These are phyloP conservation scores for Pseudocheirus occidentalis DNA, from an alignment of 2,797 vertebrate genomes.

Conservation along the genomic window DNA sequence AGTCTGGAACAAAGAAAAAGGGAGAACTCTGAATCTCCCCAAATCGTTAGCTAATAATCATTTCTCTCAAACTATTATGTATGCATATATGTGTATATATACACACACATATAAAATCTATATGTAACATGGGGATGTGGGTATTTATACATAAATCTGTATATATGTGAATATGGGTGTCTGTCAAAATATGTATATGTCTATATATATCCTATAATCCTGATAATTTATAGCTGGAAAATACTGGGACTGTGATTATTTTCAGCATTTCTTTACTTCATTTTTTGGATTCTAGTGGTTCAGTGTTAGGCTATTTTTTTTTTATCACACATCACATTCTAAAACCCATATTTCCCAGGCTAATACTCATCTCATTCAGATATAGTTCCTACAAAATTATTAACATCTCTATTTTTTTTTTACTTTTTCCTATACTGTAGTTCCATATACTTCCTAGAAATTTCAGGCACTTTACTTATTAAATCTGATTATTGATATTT, in stretches of 20 bases:
- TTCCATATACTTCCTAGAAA: neutral
- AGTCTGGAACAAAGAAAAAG: neutral
- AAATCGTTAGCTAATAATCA: neutral
- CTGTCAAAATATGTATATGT: neutral
- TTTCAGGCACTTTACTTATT: neutral
- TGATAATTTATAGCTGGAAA: too few relatives aligned
- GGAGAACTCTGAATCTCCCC: neutral
- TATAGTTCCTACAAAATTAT: neutral
- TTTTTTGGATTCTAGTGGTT: too few relatives aligned
- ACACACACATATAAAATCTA: too few relatives aligned
- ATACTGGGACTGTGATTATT: neutral
- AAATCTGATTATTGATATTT: constrained; percentile 12
- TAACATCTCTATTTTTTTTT: neutral
- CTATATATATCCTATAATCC: neutral
- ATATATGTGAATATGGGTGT: too few relatives aligned
- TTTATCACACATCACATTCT: neutral
- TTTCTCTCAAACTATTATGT: neutral
- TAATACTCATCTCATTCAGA: neutral
- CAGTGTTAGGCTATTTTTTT: neutral
- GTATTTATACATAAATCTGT: too few relatives aligned
- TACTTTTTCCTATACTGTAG: neutral
- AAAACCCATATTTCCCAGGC: neutral
- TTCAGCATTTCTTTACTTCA: neutral
- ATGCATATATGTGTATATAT: too few relatives aligned
- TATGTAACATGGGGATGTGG: too few relatives aligned